Percentiles rank a stretch among this genome's conserved stretches.
Evolutionary conservation across 2,113 vertebrate genomes (phyloP).

Genomic region (Rallus limicola): DNA sequence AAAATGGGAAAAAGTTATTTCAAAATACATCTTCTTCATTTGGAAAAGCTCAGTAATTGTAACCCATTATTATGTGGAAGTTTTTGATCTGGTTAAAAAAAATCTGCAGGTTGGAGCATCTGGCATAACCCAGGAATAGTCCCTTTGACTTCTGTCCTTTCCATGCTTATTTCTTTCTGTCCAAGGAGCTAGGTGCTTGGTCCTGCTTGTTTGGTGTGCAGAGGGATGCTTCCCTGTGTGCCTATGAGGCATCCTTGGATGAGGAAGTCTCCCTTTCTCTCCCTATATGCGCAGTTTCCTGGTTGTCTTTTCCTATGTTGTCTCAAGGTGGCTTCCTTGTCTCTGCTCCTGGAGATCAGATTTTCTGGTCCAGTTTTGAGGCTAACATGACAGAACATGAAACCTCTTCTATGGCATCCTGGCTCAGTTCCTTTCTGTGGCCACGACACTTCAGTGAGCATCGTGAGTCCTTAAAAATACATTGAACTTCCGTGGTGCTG

Average conservation of each 20-base stretch:
- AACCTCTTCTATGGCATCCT: background rate
- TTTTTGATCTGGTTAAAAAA: background rate
- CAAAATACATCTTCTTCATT: background rate
- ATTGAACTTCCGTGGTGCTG: background rate
- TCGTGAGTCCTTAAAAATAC: background rate
- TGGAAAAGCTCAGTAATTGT: background rate
- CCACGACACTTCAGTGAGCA: background rate
- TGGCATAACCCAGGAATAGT: background rate
- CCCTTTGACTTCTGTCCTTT: background rate
- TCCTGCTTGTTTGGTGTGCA: background rate
- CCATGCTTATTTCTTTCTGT: background rate
- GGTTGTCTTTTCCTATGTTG: background rate
- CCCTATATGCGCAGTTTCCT: fast-evolving
- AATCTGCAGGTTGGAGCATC: background rate
- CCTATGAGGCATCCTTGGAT: background rate
- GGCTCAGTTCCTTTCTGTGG: background rate
- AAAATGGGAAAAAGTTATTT: background rate
- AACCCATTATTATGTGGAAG: background rate
- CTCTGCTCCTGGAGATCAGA: background rate
- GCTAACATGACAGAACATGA: background rate
- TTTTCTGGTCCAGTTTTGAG: slow-evolving; percentile 26
- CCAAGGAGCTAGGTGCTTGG: background rate
- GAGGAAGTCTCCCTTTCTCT: background rate
- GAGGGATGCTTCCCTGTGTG: background rate
- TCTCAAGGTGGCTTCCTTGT: background rate